Conservation (phyloP, 1,140 invertebrate species). For the Zaprionus tsacasi region DNA sequence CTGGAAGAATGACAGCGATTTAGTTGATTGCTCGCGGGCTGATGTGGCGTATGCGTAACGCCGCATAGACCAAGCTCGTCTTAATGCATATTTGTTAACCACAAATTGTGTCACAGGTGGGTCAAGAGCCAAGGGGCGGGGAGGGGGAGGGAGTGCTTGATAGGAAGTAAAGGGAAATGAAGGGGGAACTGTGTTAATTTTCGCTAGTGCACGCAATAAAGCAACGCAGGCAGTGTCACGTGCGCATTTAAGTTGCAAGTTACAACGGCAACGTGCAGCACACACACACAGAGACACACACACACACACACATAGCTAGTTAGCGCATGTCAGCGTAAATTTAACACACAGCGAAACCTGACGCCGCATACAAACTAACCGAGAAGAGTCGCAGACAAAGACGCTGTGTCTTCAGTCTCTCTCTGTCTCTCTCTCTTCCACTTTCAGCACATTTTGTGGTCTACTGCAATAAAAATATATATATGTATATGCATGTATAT, state of each 20-base stretch:
- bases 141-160: neutral
- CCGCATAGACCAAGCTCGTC: conserved; percentile 11
- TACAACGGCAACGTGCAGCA: conserved; percentile 70
- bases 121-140: neutral
- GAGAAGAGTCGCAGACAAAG: conserved; percentile 12
- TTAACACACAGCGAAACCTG: conserved; percentile 76
- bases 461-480: conserved; percentile 76
- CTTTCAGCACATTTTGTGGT: conserved; percentile 49
- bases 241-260: conserved; percentile 81
- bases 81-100: conserved; percentile 32
- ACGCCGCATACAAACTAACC: conserved; percentile 69
- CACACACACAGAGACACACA: conserved; percentile 37
- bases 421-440: neutral
- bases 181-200: conserved; percentile 65
- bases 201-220: conserved; percentile 74
- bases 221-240: conserved; percentile 70
- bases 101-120: conserved; percentile 26
- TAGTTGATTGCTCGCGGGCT: conserved; percentile 30
- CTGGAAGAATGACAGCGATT: neutral
- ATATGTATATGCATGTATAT: conserved; percentile 1
- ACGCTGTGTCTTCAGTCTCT: neutral
- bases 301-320: conserved; percentile 58
- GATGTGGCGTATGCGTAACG: conserved; percentile 45
- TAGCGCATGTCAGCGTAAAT: conserved; percentile 79
- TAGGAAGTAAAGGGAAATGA: neutral